Evolutionary conservation across 2,797 vertebrate genomes (phyloP), one percentile per base, ranked within the genome.

Genomic region (Antrozous pallidus): DNA sequence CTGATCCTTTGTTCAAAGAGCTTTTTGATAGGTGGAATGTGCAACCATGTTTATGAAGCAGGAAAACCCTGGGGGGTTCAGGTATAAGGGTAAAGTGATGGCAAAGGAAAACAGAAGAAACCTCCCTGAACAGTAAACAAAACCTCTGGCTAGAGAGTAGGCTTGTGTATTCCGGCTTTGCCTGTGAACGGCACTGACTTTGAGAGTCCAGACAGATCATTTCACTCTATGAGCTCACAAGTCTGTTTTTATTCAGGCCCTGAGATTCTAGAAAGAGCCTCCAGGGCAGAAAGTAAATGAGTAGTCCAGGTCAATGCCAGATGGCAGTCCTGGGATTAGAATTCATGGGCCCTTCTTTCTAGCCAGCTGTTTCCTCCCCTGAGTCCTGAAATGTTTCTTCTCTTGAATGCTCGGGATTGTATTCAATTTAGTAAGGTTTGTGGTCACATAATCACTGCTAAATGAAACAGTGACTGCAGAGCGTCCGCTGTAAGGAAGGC

Each of bases 361-460:
- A 95, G 91, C 61, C 95, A 95, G 93, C 95, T 94, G 95, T 40
- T 94, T 90, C 71, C 73, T 97, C 92, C 82, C 71, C 82, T 73
- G 88, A 92, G 88, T 70, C 81, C 82, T 63, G 38, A 26, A 36
- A 71, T 77, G 71, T 89, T 94, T 95, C 91, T 83, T 93, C 67
- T 96, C 96, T 61, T 96, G 78, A 97, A 95, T 90, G 88, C 56
- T 93, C 81, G 92, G 67, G 88, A 88, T 92, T 95, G 28, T 92
- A 93, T 96, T 96, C 82, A 95, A 71, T 95, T 96, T 97, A 90
- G 85, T 67, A 94, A 97, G 94, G 88, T 74, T 86, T 92, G 71
- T 97, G 91, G 93, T 94, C 94, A 94, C 80, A 93, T 56, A 96
- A 97, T 95, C 95, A 96, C 40, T 67, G 78, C 88, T 97, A 96